Conservation (phyloP, 1,140 invertebrate genomes). For the Pissodes strobi region DNA sequence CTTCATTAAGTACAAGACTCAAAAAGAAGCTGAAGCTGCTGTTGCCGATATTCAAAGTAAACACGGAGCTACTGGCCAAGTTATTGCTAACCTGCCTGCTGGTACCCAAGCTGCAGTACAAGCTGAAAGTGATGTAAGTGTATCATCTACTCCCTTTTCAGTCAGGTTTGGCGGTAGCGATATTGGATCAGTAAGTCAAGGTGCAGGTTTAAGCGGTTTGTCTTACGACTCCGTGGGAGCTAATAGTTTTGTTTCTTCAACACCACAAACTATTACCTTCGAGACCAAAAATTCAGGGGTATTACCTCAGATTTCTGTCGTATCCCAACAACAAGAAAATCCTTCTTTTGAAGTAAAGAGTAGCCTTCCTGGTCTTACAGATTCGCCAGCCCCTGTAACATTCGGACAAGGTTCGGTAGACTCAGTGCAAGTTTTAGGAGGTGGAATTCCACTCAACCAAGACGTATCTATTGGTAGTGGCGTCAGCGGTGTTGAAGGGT, state of each 20-base stretch:
- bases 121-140: not conserved
- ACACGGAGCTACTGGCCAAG: constrained; percentile 20
- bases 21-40: constrained; percentile 60
- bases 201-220: no score
- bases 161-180: not conserved
- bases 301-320: not conserved
- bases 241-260: not conserved
- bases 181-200: not conserved
- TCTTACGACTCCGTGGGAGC: no score
- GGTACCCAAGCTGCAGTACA: not conserved
- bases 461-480: not conserved
- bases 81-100: constrained; percentile 23
- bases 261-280: not conserved
- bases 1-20: constrained; percentile 88
- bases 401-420: constrained; percentile 4
- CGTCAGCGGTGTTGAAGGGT: no score
- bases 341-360: not conserved
- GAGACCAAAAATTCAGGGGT: not conserved
- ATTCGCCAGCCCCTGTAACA: not conserved
- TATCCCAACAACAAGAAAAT: not conserved
- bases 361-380: not conserved
- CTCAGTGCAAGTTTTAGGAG: not conserved
- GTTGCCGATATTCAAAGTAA: constrained; percentile 32
- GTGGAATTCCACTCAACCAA: not conserved
- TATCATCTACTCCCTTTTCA: not conserved